These are phyloP conservation scores for Metacarcinus magister DNA, from an alignment of 2,888 invertebrate species.

Conservation along the genomic window DNA sequence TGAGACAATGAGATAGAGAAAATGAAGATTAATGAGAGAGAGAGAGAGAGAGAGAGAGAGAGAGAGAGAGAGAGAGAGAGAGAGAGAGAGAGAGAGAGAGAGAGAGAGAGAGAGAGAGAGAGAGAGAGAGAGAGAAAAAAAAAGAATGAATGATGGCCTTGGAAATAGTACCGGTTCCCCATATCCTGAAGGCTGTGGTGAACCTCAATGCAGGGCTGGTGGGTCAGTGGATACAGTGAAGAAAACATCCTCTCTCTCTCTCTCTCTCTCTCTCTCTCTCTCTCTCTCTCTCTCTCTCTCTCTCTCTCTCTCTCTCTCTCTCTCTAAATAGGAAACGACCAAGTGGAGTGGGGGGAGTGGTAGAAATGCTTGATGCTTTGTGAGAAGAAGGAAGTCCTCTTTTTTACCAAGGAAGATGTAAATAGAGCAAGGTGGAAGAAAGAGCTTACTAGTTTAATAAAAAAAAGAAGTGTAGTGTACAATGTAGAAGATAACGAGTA, in stretches of 20 bases:
- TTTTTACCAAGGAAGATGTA: neutral
- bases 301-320: slow-evolving; percentile 18
- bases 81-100: slow-evolving; percentile 3
- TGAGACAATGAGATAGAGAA: neutral
- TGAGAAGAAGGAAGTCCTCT: neutral
- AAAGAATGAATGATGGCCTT: neutral
- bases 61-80: neutral
- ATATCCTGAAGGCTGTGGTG: neutral
- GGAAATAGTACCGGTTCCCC: neutral
- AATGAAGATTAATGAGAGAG: too few species aligned
- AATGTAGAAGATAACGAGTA: neutral
- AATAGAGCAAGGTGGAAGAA: neutral
- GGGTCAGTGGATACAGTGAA: neutral
- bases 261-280: neutral
- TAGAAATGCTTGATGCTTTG: neutral
- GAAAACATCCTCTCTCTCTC: neutral
- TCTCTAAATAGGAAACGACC: neutral
- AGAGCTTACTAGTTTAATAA: too few species aligned
- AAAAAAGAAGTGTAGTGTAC: neutral
- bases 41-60: neutral
- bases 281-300: neutral
- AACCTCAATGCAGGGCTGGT: neutral
- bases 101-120: neutral
- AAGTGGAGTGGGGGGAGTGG: neutral
- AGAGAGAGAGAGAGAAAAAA: neutral